phyloP scores from a whole-genome alignment of 1,140 invertebrate species.

The Grapholita molesta region DNA sequence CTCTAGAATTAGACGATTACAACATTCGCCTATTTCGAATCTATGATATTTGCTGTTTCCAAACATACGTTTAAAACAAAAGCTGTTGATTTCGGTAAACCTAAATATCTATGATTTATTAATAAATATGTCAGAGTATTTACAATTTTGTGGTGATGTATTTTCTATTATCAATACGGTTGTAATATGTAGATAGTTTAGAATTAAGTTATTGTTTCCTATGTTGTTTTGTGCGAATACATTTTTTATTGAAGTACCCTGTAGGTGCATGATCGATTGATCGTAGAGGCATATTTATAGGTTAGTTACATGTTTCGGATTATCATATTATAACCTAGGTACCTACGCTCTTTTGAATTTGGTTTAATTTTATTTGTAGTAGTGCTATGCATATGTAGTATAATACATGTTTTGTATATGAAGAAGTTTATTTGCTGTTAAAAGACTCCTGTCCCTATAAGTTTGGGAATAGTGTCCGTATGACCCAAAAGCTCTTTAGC shows the following conservation, averaged over 20 bases:
- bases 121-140: conserved; percentile 28
- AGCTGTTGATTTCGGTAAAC: not conserved
- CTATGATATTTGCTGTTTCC: conserved; percentile 44
- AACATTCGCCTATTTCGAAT: conserved; percentile 49
- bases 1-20: conserved; percentile 62
- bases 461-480: not conserved
- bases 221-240: not conserved
- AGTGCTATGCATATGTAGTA: too few species aligned
- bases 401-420: too few species aligned
- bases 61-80: conserved; percentile 27
- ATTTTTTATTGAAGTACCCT: too few species aligned
- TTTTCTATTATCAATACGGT: not conserved
- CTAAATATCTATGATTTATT: conserved; percentile 30
- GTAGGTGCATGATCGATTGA: too few species aligned
- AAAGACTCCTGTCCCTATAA: not conserved
- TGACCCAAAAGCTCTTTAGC: not conserved
- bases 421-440: too few species aligned
- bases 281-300: too few species aligned
- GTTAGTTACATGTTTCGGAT: too few species aligned
- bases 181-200: too few species aligned
- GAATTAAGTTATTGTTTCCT: not conserved
- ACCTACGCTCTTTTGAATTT: too few species aligned
- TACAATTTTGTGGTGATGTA: not conserved
- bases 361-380: too few species aligned
- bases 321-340: too few species aligned